Conservation (phyloP, 1,140 invertebrate species). For the Schlechtendalia chinensis region DNA sequence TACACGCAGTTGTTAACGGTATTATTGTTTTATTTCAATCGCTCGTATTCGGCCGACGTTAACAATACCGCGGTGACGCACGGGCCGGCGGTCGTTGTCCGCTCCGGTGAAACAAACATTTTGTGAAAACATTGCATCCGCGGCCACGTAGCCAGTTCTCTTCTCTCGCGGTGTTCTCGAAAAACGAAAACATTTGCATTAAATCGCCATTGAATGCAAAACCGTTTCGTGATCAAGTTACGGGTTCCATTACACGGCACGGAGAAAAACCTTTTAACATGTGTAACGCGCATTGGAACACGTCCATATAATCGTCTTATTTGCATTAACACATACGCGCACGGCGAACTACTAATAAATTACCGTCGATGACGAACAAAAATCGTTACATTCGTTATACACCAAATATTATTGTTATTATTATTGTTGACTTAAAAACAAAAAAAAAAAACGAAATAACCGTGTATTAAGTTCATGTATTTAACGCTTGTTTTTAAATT, state of each 20-base stretch:
- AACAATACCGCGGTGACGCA: not conserved
- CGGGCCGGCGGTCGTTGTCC: not conserved
- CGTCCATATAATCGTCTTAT: constrained; percentile 14
- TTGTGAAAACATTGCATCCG: not conserved
- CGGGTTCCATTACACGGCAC: constrained; percentile 3
- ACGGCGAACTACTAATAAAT: constrained; percentile 20
- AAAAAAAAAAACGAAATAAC: too few species aligned
- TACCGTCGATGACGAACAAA: constrained; percentile 4
- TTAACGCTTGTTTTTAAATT: not conserved
- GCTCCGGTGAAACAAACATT: not conserved
- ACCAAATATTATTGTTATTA: too few species aligned
- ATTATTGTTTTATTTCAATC: not conserved
- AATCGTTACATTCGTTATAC: too few species aligned
- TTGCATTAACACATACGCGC: constrained; percentile 5
- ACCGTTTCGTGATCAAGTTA: constrained; percentile 41
- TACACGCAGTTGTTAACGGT: too few species aligned
- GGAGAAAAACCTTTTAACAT: constrained; percentile 37
- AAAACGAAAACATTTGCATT: constrained; percentile 40
- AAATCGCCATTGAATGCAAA: constrained; percentile 48
- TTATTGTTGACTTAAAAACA: too few species aligned
- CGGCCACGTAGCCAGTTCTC: too few species aligned
- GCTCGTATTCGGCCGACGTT: not conserved
- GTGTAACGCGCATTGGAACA: constrained; percentile 29
- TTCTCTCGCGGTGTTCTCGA: not conserved
- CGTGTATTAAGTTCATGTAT: too few species aligned